Conservation (phyloP, 1,140 invertebrate genomes). For the Zaprionus capensis region DNA sequence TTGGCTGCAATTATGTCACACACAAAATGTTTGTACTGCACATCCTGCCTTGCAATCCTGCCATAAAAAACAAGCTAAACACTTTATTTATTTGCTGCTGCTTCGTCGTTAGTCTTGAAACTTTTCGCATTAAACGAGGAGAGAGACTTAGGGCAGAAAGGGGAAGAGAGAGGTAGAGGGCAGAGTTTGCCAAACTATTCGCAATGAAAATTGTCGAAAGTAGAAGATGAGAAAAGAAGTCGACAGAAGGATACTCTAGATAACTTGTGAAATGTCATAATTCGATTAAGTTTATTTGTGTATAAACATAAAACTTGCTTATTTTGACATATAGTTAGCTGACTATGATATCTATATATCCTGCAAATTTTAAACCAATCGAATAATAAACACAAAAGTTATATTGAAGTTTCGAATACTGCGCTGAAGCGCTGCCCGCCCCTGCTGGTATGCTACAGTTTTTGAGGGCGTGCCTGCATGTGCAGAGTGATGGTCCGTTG, state of each 20-base stretch:
- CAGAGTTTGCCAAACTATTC: slow-evolving; percentile 72
- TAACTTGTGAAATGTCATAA: no score
- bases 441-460: no score
- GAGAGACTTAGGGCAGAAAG: background rate
- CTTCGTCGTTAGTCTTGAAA: slow-evolving; percentile 72
- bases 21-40: slow-evolving; percentile 45
- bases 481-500: no score
- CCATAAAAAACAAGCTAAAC: slow-evolving; percentile 72
- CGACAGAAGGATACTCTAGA: background rate
- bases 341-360: no score
- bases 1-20: slow-evolving; percentile 67
- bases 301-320: no score
- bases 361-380: no score
- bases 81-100: slow-evolving; percentile 72
- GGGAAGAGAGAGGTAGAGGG: background rate
- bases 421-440: no score
- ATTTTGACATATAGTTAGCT: no score
- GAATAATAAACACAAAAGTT: no score
- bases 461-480: no score
- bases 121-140: slow-evolving; percentile 73
- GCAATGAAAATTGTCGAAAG: slow-evolving; percentile 56
- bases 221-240: background rate
- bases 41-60: slow-evolving; percentile 40
- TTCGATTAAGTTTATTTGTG: no score
- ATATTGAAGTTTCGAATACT: no score